Evolutionary conservation across 2,888 invertebrate genomes (phyloP), one percentile per base, ranked within the genome.

Genomic region (Ennomos quercinarius): DNA sequence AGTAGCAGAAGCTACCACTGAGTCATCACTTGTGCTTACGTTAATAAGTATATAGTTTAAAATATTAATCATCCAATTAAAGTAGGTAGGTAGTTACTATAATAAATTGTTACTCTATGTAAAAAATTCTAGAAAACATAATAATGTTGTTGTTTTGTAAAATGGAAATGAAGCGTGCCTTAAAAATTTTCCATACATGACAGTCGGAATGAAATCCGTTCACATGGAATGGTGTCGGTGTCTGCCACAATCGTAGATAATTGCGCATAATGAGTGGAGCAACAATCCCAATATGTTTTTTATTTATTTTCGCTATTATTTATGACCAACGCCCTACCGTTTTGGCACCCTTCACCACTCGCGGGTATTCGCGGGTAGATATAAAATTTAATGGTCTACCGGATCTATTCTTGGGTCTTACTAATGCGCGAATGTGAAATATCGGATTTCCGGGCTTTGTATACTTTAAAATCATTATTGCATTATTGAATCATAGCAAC

Each of bases 191-290:
- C 9, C 11, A 27, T 6, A 65, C 72, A 70, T 60, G 51, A 70
- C 77, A 78, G 71, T 76, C 61, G 64, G 70, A 83, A 78, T 72
- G 68, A 80, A 89, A 87, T 87, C 89, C 84, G 89, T 90, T 91
- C 91, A 86, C 90, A 91, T 86, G 80, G 74, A 27, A 91, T 86
- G 80, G 74, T 71, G 78, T 78, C 78, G 86, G 74, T 71, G 78
- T 78, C 78, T 86, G 89, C 88, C 90, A 91, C 92, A 92, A 91
- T 91, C 86, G 89, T 82, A 84, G 84, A 91, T 92, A 91, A 92
- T 92, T 92, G 91, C 91, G 90, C 91, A 91, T 92, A 92, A 92
- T 92, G 91, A 91, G 91, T 74, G 69, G 71, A 79, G 81, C 86
- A 87, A 88, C 86, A 86, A 83, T 84, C 78, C 86, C 88, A 91